These are phyloP conservation scores for Byasa hedistus DNA, from an alignment of 2,888 invertebrate genomes.

Conservation along the genomic window DNA sequence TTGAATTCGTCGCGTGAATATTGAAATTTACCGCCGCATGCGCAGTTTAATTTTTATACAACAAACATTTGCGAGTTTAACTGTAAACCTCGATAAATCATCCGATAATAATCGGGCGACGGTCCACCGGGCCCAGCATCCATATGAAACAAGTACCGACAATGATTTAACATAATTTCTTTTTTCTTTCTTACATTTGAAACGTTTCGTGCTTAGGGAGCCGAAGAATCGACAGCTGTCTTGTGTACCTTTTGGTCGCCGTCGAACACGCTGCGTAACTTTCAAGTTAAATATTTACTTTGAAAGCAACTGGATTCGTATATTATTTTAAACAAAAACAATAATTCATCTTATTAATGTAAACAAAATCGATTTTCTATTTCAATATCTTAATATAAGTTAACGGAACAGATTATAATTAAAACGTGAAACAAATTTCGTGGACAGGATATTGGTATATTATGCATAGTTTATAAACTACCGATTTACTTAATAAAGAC, in stretches of 20 bases:
- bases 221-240: constrained; percentile 8
- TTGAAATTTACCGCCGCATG: constrained; percentile 32
- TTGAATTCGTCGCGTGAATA: constrained; percentile 37
- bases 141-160: constrained; percentile 19
- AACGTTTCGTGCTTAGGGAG: constrained; percentile 8
- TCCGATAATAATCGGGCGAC: constrained; percentile 23
- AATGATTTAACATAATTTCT: constrained; percentile 25
- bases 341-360: no score
- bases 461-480: no score
- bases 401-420: no score
- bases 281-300: not conserved
- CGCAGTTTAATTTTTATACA: constrained; percentile 16
- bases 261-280: not conserved
- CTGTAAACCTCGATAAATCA: constrained; percentile 29
- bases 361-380: no score
- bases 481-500: no score
- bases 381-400: no score
- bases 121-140: not conserved
- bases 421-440: no score
- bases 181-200: constrained; percentile 7
- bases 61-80: constrained; percentile 25
- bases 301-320: no score
- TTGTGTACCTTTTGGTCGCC: not conserved
- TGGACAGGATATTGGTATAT: no score
- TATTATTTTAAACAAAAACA: no score